These are phyloP conservation scores for Drosophila tropicalis DNA, from an alignment of 1,140 invertebrate species.

Conservation along the genomic window DNA sequence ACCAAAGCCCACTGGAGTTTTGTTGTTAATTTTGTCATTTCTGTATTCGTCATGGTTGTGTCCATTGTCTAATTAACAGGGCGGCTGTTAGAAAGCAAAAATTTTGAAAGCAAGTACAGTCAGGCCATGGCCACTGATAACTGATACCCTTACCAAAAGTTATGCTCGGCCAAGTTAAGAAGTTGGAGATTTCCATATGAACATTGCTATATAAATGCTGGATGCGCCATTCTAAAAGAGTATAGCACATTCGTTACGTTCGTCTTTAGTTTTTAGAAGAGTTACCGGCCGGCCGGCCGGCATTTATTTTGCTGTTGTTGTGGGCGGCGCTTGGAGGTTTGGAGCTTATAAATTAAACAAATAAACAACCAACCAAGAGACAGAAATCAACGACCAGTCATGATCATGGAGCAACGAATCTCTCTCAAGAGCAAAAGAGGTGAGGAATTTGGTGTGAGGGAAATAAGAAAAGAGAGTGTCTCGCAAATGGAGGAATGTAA, in stretches of 20 bases:
- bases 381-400: conserved; percentile 14
- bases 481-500: not conserved
- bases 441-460: not conserved
- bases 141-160: not conserved
- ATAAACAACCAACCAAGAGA: conserved; percentile 64
- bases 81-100: conserved; percentile 18
- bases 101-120: conserved; percentile 8
- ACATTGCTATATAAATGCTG: too few relatives aligned
- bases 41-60: conserved; percentile 34
- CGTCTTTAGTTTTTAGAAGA: not conserved
- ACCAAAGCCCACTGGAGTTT: not conserved
- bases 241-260: not conserved
- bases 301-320: conserved; percentile 33
- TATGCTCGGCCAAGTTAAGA: not conserved
- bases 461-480: not conserved
- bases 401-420: conserved; percentile 27
- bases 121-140: too few relatives aligned
- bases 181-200: too few relatives aligned
- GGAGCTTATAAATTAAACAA: conserved; percentile 71
- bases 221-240: not conserved
- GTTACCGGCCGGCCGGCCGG: conserved; percentile 50
- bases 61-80: conserved; percentile 36
- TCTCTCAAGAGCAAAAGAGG: not conserved
- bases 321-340: conserved; percentile 65
- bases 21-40: conserved; percentile 15